Conservation (phyloP, 2,888 invertebrate genomes). For the Bombyx huttoni region DNA sequence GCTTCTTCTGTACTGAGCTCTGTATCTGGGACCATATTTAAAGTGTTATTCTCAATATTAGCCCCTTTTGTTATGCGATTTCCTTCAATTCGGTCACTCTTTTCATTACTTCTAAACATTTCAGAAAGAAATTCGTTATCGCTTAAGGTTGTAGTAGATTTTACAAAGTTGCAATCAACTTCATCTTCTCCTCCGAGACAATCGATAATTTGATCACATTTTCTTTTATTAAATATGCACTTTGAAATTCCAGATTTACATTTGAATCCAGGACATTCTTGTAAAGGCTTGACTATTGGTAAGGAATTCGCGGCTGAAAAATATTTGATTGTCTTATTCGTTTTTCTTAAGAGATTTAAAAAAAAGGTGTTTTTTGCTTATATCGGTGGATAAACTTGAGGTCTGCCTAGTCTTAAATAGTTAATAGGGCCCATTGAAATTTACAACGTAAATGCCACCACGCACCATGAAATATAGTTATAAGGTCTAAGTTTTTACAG, state of each 20-base stretch:
- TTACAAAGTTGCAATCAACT: slow-evolving; percentile 68
- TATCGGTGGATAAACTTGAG: no score
- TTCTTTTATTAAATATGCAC: slow-evolving; percentile 76
- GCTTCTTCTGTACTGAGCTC: not conserved
- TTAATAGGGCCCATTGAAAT: no score
- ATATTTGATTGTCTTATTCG: slow-evolving; percentile 1
- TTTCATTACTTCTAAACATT: slow-evolving; percentile 4
- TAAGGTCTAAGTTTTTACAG: no score
- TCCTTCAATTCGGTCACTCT: slow-evolving; percentile 2
- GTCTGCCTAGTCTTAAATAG: no score
- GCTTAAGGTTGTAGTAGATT: slow-evolving; percentile 8
- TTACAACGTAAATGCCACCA: no score
- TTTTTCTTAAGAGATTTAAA: not conserved
- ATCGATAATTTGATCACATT: slow-evolving; percentile 82
- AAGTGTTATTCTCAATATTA: not conserved
- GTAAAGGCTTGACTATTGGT: slow-evolving; percentile 65
- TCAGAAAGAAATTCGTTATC: slow-evolving; percentile 2
- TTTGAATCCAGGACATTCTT: slow-evolving; percentile 80
- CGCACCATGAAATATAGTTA: no score
- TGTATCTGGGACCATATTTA: not conserved
- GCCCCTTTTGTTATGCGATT: slow-evolving; percentile 6
- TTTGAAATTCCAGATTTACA: slow-evolving; percentile 77
- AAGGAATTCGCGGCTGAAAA: slow-evolving; percentile 57
- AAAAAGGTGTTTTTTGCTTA: no score
- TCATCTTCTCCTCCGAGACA: slow-evolving; percentile 89